Evolutionary conservation across 2,888 invertebrate genomes (phyloP).

Genomic region (Abscondita cerata): DNA sequence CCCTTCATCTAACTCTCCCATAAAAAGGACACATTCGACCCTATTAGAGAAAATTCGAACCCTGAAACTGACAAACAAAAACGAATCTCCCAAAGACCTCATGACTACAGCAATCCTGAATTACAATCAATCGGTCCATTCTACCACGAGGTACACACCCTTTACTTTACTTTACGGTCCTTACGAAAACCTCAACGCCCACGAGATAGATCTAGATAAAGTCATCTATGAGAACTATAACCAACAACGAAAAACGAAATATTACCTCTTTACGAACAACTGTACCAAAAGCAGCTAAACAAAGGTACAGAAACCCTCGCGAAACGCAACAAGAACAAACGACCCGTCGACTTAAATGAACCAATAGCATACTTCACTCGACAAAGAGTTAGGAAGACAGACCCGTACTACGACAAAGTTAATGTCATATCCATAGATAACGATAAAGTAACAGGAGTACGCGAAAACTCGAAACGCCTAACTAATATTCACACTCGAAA

Average conservation of each 20-base stretch:
- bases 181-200: conserved; percentile 14
- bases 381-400: neutral
- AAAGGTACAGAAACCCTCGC: conserved; percentile 15
- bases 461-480: neutral
- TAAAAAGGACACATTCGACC: conserved; percentile 24
- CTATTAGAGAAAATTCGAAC: conserved; percentile 10
- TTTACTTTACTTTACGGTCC: too few species aligned
- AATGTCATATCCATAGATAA: neutral
- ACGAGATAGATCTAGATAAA: conserved; percentile 32
- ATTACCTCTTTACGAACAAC: conserved; percentile 16
- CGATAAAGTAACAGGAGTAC: conserved; percentile 1
- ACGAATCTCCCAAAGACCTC: conserved; percentile 13
- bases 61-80: conserved; percentile 1
- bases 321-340: neutral
- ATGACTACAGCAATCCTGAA: conserved; percentile 13
- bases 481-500: neutral
- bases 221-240: too few species aligned
- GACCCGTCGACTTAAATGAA: neutral
- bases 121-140: conserved; percentile 24
- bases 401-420: conserved; percentile 1
- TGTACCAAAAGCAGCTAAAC: conserved; percentile 19
- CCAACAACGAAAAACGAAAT: conserved; percentile 26
- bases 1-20: conserved; percentile 22
- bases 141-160: conserved; percentile 18
- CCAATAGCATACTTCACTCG: neutral